A percentile compares a stretch with the other conserved stretches of the same genome.
Conservation (phyloP, 2,888 invertebrate genomes). For the Sinohyriopsis cumingii region DNA sequence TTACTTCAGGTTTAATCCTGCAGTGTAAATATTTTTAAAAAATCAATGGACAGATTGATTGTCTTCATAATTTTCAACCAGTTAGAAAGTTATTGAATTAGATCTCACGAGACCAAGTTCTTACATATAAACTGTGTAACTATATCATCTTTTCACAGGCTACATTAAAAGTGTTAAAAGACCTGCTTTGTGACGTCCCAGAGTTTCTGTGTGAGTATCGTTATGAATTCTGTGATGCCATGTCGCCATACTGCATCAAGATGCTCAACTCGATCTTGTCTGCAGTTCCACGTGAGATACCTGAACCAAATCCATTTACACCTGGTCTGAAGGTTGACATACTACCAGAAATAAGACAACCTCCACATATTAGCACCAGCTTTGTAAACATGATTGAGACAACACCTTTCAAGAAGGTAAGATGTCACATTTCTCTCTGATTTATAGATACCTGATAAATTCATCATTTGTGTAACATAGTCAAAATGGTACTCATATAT, state of each 20-base stretch:
- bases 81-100: not conserved
- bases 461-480: too few species aligned
- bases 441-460: too few species aligned
- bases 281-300: conserved; percentile 98
- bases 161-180: conserved; percentile 92
- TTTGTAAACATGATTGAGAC: too few species aligned
- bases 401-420: too few species aligned
- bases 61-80: not conserved
- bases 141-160: conserved; percentile 68
- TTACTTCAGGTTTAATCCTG: too few species aligned
- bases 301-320: conserved; percentile 98
- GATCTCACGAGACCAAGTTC: not conserved
- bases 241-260: conserved; percentile 98
- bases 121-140: not conserved
- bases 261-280: conserved; percentile 98
- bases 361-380: conserved; percentile 90
- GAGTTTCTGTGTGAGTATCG: conserved; percentile 99
- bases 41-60: too few species aligned
- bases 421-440: conserved; percentile 71
- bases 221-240: conserved; percentile 98
- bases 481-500: too few species aligned
- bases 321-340: conserved; percentile 86
- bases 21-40: too few species aligned
- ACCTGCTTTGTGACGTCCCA: conserved; percentile 97
- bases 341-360: conserved; percentile 59